Evolutionary conservation across 2,888 invertebrate genomes (phyloP).

Genomic region (Cataglyphis cursor): DNA sequence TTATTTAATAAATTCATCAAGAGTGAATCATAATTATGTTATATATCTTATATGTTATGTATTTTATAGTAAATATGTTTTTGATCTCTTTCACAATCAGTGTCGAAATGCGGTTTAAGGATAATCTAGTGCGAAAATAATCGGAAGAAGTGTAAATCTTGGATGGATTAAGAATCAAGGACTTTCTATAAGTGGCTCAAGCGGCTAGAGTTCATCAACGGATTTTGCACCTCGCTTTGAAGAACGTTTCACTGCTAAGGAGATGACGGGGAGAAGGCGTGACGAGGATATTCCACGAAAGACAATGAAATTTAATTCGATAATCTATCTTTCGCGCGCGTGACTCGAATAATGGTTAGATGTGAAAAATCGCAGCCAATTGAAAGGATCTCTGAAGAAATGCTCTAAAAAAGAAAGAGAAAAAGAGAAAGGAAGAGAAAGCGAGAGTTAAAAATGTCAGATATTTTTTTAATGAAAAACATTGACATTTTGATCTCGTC

Average conservation of each 20-base stretch:
- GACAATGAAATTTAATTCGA: conserved; percentile 52
- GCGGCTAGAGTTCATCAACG: conserved; percentile 37
- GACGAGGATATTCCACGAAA: conserved; percentile 26
- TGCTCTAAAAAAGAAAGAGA: not conserved
- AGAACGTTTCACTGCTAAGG: conserved; percentile 35
- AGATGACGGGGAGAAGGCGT: conserved; percentile 33
- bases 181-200: conserved; percentile 28
- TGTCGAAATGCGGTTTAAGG: not conserved
- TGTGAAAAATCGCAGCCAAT: conserved; percentile 18
- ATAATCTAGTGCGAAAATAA: conserved; percentile 11
- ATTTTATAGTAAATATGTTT: not conserved
- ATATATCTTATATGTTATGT: not conserved
- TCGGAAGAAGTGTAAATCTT: conserved; percentile 6
- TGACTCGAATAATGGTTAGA: conserved; percentile 44
- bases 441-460: not conserved
- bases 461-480: not conserved
- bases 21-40: no score
- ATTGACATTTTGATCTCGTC: not conserved
- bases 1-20: no score
- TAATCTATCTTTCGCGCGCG: conserved; percentile 47
- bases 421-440: not conserved
- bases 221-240: conserved; percentile 40
- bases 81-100: not conserved
- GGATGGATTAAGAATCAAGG: conserved; percentile 2
- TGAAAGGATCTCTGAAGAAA: conserved; percentile 11